Base-by-base conservation (phyloP, 2,888 invertebrate species). In the Spicauda simplicius region DNA sequence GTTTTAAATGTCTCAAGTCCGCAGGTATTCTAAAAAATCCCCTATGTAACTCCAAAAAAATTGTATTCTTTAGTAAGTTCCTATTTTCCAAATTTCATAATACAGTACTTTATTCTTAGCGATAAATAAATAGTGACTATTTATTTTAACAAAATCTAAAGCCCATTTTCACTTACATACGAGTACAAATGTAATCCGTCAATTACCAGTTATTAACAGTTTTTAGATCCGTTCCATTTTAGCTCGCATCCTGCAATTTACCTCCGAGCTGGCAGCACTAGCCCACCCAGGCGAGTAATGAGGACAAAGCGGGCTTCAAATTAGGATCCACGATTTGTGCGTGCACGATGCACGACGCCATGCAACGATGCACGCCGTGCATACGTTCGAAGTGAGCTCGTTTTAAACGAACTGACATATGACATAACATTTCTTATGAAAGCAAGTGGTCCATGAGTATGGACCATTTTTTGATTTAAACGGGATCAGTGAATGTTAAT, bases 261-360 rank as follows among this genome's bases (percentile, higher is more conserved):
- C 55, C 60, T 60, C 55, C 30, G 30, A 59, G 66, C 60, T 59
- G 65, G 59, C 54, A 61, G 53, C 61, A 65, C 59, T 66, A 66
- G 66, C 55, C 66, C 66, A 66, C 66, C 66, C 66, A 66, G 50
- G 66, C 66, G 60, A 37, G 66, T 66, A 66, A 66, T 66, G 66
- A 59, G 59, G 55, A 60, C 66, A 66, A 66, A 66, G 55, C 58
- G 59, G 37, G 66, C 33, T 19, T 55, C 45, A 66, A 66, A 66
- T 66, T 60, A 66, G 66, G 60, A 66, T 20, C 55, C 66, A 66
- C 55, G 60, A 60, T 60, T 57, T 57, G 60, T 66, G 65, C 65
- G 65, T 66, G 55, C 65, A 66, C 65, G 65, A 55, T 33, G 65
- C 65, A 66, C 60, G 48, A 60, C 25, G 57, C 20, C 55, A 59